These are phyloP conservation scores for Amiota communis DNA, from an alignment of 2,888 invertebrate species.

Conservation along the genomic window DNA sequence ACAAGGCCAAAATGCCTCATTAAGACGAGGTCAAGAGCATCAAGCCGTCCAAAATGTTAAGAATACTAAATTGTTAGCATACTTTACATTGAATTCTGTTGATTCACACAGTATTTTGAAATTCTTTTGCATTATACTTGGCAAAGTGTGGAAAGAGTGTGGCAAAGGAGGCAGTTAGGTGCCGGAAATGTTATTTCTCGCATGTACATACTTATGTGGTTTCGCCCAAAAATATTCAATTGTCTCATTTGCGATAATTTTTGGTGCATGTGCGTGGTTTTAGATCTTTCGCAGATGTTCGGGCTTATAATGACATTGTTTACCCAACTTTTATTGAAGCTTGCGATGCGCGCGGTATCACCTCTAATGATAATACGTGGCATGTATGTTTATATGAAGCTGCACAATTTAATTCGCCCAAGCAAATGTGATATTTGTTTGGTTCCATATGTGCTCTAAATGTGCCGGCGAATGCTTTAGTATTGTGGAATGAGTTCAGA, in stretches of 20 bases:
- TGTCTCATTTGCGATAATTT: conserved; percentile 18
- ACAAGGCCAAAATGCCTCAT: conserved; percentile 47
- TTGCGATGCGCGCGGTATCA: conserved; percentile 23
- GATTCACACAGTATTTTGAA: conserved; percentile 32
- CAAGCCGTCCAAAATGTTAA: conserved; percentile 33
- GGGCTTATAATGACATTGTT: conserved; percentile 17
- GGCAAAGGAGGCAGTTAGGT: too few species aligned
- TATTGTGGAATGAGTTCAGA: too few species aligned
- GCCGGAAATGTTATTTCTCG: too few species aligned
- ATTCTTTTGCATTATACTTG: conserved; percentile 25
- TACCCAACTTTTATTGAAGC: conserved; percentile 23
- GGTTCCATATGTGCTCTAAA: neutral
- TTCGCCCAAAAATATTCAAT: conserved; percentile 16
- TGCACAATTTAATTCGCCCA: neutral
- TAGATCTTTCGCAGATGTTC: neutral
- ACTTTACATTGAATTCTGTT: too few species aligned
- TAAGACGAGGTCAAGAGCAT: conserved; percentile 37
- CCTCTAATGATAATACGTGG: conserved; percentile 19
- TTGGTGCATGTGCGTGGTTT: conserved; percentile 11
- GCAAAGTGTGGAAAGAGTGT: neutral
- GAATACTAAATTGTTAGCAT: conserved; percentile 33
- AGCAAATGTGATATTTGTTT: neutral
- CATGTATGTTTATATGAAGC: conserved; percentile 26
- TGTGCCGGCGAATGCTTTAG: too few species aligned
- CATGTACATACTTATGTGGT: too few species aligned